A percentile compares a stretch with the other conserved stretches of the same genome.
Evolutionary conservation across 2,888 invertebrate genomes (phyloP).

Genomic region (Dioctria linearis): DNA sequence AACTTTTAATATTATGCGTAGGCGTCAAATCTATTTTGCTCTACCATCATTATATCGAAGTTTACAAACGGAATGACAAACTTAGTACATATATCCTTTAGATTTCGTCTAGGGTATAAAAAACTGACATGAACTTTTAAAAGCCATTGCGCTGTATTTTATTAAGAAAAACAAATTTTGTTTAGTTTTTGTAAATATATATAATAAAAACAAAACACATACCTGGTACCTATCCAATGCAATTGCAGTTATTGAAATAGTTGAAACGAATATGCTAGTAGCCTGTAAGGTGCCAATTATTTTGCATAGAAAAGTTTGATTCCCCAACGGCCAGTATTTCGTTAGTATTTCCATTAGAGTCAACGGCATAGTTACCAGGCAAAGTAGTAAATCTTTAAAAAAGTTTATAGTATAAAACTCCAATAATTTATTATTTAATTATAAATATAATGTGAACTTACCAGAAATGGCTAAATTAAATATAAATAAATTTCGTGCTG

Average conservation of each 20-base stretch:
- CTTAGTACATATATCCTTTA: too few species aligned
- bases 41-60: too few species aligned
- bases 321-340: slow-evolving; percentile 89
- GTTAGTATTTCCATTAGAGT: slow-evolving; percentile 89
- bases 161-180: too few species aligned
- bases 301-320: slow-evolving; percentile 83
- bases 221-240: slow-evolving; percentile 88
- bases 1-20: too few species aligned
- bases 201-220: slow-evolving; percentile 58
- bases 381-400: slow-evolving; percentile 81
- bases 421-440: not conserved
- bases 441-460: slow-evolving; percentile 60
- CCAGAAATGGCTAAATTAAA: slow-evolving; percentile 87
- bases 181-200: too few species aligned
- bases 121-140: too few species aligned
- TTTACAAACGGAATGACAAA: too few species aligned
- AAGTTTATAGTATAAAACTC: not conserved
- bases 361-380: slow-evolving; percentile 91
- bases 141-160: too few species aligned
- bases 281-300: slow-evolving; percentile 90
- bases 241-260: slow-evolving; percentile 94
- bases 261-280: slow-evolving; percentile 93
- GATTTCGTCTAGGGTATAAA: too few species aligned
- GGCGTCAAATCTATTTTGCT: too few species aligned
- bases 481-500: slow-evolving; percentile 94